Base-by-base conservation (phyloP, 2,113 vertebrate genomes). In the Platanista minor region DNA sequence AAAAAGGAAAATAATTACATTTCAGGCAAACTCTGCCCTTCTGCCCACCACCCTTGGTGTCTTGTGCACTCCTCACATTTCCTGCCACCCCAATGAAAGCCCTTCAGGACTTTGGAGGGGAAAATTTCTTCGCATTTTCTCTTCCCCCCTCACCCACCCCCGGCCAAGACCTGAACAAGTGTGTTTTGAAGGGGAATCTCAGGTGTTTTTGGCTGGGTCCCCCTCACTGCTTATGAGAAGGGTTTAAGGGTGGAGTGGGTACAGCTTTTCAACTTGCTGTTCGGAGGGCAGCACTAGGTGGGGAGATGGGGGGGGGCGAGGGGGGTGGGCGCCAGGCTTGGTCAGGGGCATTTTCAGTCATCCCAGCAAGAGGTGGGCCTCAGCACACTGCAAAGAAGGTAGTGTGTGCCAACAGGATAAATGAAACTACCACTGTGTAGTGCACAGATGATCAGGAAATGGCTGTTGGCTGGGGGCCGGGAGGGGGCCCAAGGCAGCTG, bases 351-450 rank as follows among this genome's bases (percentile, higher is more conserved):
- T 39, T 31, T 20, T 54, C 4, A 33, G 29, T n/a, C 25, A 21
- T 20, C 41, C 17, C 27, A 33, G 67, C 41, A 10, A 41, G 54
- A 46, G 41, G 6, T 29, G 27, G 74, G 87, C 2, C 20, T 85
- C 23, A 13, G 57, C 67, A 39, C 52, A 9, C 12, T 8, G 39
- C 2, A 0, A 39, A 84, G 87, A n/a, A 78, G 61, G 3, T 3
- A 5, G 14, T 2, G 0, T 2, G 6, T 1, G 0, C 20, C 52
- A 29, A 5, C 36, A 54, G 82, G 11, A 1, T 17, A 25, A 29
- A 33, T 9, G 4, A 14, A n/a, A 64, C 25, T 12, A 4, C 6
- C 9, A 18, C 8, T 8, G 10, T 67, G 29, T 43, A 57, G 66
- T 25, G 0, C 14, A 0, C 21, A 54, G 27, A 3, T n/a, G 8